Percentiles rank a stretch among this genome's conserved stretches.
These are phyloP conservation scores for Sceloporus undulatus DNA, from an alignment of 2,113 vertebrate species.

Conservation along the genomic window DNA sequence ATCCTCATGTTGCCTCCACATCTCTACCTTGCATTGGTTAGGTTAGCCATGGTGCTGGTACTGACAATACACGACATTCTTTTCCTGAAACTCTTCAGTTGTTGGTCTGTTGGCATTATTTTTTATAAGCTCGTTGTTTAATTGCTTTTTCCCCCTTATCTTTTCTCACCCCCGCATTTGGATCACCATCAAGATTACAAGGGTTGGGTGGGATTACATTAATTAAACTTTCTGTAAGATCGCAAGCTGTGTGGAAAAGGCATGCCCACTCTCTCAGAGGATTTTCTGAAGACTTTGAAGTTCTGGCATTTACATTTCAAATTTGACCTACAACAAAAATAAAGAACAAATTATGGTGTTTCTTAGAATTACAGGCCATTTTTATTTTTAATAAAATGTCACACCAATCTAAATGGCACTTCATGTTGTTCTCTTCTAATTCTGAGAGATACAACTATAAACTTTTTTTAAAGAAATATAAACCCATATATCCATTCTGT, in stretches of 20 bases:
- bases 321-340: slow-evolving; percentile 25
- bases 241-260: background rate
- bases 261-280: background rate
- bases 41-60: background rate
- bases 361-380: background rate
- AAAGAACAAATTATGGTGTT: background rate
- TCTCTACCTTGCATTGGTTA: background rate
- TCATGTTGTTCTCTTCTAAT: slow-evolving; percentile 4
- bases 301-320: slow-evolving; percentile 32
- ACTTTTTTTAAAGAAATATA: slow-evolving; percentile 19
- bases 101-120: background rate
- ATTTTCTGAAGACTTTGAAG: slow-evolving; percentile 13
- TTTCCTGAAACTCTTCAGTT: background rate
- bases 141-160: background rate
- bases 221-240: slow-evolving; percentile 41
- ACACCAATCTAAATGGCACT: slow-evolving; percentile 17
- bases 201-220: background rate
- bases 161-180: background rate
- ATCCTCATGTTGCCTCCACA: background rate
- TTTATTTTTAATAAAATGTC: slow-evolving; percentile 9
- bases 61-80: background rate
- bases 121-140: slow-evolving; percentile 10
- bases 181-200: background rate
- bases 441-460: slow-evolving; percentile 24
- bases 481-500: slow-evolving; percentile 19